Evolutionary conservation across 2,797 vertebrate genomes (phyloP).

Genomic region (Otolemur crassicaudatus): DNA sequence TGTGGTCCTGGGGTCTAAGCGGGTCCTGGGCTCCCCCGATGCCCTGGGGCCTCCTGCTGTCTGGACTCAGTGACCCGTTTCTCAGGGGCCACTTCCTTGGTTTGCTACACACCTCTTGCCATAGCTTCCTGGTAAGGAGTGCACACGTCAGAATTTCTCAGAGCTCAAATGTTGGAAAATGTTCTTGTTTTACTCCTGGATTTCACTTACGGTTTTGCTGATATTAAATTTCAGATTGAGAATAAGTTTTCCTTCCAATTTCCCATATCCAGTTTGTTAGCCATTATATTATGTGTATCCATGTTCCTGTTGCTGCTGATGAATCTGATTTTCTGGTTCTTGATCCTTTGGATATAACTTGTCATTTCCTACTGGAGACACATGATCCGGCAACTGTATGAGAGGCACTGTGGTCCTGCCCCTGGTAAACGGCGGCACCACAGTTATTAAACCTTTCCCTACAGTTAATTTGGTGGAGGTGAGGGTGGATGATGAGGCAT

Average conservation of each 20-base stretch:
- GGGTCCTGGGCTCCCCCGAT: neutral
- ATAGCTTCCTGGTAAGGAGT: neutral
- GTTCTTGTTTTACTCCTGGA: neutral
- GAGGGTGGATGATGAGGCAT: neutral
- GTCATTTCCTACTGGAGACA: neutral
- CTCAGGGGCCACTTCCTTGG: neutral
- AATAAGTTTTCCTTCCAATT: neutral
- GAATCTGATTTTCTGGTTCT: neutral
- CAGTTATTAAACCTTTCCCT: neutral
- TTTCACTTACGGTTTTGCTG: neutral
- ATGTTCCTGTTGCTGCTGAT: neutral
- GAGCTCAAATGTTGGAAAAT: neutral
- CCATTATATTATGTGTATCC: neutral
- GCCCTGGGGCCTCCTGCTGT: neutral
- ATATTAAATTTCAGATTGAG: neutral
- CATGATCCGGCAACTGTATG: neutral
- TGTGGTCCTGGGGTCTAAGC: neutral
- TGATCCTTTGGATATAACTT: neutral
- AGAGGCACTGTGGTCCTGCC: neutral
- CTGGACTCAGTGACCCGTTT: neutral
- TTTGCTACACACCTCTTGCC: neutral
- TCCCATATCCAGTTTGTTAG: neutral
- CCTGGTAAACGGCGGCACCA: neutral
- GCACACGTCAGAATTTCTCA: neutral
- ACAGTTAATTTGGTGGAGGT: constrained; percentile 1